Conservation (phyloP, 2,888 invertebrate species). For the Lamproptera curius region DNA sequence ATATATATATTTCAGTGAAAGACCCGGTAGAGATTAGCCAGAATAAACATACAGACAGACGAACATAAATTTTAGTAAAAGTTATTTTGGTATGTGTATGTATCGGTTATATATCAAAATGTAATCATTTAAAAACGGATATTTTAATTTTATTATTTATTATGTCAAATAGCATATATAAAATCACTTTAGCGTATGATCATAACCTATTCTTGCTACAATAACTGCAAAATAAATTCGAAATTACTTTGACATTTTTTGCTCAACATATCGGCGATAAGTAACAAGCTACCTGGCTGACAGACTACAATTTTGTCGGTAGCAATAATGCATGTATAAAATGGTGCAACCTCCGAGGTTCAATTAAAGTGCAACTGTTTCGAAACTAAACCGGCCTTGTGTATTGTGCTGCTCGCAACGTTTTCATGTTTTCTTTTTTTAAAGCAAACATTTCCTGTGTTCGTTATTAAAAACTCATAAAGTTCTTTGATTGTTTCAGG, state of each 20-base stretch:
- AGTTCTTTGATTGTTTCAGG: constrained; percentile 57
- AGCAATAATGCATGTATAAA: constrained; percentile 62
- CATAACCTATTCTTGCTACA: neutral
- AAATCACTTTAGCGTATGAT: too few species aligned
- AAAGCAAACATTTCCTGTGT: constrained; percentile 22
- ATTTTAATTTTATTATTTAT: too few species aligned
- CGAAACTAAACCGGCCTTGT: constrained; percentile 60
- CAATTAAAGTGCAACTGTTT: constrained; percentile 39
- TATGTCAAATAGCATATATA: too few species aligned
- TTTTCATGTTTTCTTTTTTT: constrained; percentile 41
- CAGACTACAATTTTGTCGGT: constrained; percentile 42
- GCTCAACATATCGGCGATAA: neutral
- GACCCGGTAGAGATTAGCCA: too few species aligned
- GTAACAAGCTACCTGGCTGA: neutral
- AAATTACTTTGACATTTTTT: neutral
- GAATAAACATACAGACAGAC: too few species aligned
- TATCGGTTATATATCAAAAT: too few species aligned
- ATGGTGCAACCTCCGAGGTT: constrained; percentile 30
- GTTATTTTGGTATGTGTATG: too few species aligned
- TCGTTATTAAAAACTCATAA: constrained; percentile 22
- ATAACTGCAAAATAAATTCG: neutral
- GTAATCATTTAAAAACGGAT: too few species aligned
- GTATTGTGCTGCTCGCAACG: constrained; percentile 41
- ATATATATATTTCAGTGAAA: too few species aligned
- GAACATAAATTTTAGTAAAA: too few species aligned